Percentiles rank a stretch among this genome's conserved stretches.
These are phyloP conservation scores for Lottia scabra DNA, from an alignment of 2,888 invertebrate genomes.

Conservation along the genomic window DNA sequence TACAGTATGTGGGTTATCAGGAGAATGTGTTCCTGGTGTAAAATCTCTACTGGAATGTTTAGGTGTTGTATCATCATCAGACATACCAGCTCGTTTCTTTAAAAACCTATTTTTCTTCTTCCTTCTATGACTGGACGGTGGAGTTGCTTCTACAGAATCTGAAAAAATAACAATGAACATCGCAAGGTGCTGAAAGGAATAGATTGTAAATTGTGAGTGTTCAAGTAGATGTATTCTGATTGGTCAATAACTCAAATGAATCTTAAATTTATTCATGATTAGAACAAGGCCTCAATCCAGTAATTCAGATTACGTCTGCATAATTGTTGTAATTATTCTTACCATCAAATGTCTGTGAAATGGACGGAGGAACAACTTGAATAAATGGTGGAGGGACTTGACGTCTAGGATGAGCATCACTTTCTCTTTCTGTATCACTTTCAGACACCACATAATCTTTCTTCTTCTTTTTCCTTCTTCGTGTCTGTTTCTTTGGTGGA, in stretches of 20 bases:
- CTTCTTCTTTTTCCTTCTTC: slow-evolving; percentile 23
- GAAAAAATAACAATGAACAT: too few relatives aligned
- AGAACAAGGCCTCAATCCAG: too few relatives aligned
- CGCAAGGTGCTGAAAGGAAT: too few relatives aligned
- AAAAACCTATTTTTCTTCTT: slow-evolving; percentile 42
- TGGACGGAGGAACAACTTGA: background rate
- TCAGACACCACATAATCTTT: background rate
- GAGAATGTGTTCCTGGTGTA: background rate
- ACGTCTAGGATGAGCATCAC: background rate
- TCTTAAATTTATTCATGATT: too few relatives aligned
- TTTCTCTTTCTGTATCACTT: background rate
- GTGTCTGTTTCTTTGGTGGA: slow-evolving; percentile 16
- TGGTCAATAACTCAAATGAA: too few relatives aligned
- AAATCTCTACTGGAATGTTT: background rate
- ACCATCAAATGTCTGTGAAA: slow-evolving; percentile 1
- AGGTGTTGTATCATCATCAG: slow-evolving; percentile 20
- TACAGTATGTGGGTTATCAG: too few relatives aligned
- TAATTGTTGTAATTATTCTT: too few relatives aligned
- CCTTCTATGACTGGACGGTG: slow-evolving; percentile 32
- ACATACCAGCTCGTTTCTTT: slow-evolving; percentile 27
- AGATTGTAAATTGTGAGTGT: too few relatives aligned
- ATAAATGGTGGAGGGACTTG: background rate
- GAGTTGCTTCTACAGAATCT: slow-evolving; percentile 18
- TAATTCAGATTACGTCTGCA: too few relatives aligned
- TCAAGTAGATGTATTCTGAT: too few relatives aligned